phyloP scores from a whole-genome alignment of 2,888 invertebrate species.

The Zootermopsis nevadensis region DNA sequence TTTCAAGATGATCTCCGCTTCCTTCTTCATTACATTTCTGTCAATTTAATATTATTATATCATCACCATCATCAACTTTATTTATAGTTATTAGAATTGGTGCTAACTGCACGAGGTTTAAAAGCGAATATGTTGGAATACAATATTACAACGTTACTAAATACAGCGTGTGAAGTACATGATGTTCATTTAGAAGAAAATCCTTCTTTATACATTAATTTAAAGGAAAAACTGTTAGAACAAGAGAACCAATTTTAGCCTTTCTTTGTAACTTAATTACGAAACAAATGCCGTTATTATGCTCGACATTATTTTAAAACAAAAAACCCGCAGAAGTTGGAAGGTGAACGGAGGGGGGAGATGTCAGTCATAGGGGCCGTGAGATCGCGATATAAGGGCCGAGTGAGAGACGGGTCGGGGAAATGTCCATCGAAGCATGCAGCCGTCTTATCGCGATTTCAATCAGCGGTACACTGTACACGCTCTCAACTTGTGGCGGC shows the following conservation, averaged over 20 bases:
- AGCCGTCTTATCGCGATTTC: neutral
- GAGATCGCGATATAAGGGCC: slow-evolving; percentile 39
- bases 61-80: too few relatives aligned
- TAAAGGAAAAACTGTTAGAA: neutral
- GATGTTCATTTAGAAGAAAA: too few relatives aligned
- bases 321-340: neutral
- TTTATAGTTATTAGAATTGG: too few relatives aligned
- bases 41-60: too few relatives aligned
- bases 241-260: neutral
- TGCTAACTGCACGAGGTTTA: too few relatives aligned
- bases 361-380: slow-evolving; percentile 33
- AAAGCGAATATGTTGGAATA: too few relatives aligned
- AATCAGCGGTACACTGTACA: slow-evolving; percentile 22
- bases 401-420: slow-evolving; percentile 38
- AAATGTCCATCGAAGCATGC: slow-evolving; percentile 42
- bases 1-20: too few relatives aligned
- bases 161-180: too few relatives aligned
- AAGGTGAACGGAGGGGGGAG: neutral
- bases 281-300: slow-evolving; percentile 10
- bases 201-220: neutral
- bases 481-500: slow-evolving; percentile 6
- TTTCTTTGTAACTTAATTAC: neutral
- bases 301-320: slow-evolving; percentile 6
- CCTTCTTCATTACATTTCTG: too few relatives aligned
- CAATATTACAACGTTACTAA: too few relatives aligned